A percentile compares a stretch with the other conserved stretches of the same genome.
Evolutionary conservation across 2,797 vertebrate genomes (phyloP).

Genomic region (Clamator glandarius): DNA sequence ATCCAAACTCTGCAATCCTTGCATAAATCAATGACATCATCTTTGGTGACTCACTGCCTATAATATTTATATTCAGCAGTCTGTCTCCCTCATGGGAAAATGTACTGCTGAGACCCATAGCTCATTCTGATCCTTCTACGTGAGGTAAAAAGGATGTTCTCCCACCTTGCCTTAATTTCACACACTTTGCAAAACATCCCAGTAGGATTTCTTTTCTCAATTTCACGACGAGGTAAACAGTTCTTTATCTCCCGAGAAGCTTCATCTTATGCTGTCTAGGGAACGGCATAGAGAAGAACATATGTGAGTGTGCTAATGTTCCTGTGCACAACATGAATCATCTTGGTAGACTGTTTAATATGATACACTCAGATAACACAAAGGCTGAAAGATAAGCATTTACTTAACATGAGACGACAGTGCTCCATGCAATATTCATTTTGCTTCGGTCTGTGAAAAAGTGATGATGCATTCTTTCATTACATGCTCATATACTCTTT

Average conservation of each 20-base stretch:
- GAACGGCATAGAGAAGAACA: constrained; percentile 14
- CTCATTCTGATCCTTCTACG: background rate
- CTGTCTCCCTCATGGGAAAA: background rate
- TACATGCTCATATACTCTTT: background rate
- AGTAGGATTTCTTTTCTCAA: constrained; percentile 68
- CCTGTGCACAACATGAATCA: background rate
- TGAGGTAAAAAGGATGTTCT: background rate
- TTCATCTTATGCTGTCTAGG: constrained; percentile 16
- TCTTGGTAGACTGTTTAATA: background rate
- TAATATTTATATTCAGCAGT: constrained; percentile 6
- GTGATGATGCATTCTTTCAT: constrained; percentile 22
- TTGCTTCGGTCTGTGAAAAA: background rate
- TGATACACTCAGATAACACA: background rate
- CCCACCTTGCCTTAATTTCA: constrained; percentile 77
- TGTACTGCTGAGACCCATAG: constrained; percentile 30
- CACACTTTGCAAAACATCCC: constrained; percentile 76
- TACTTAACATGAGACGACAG: constrained; percentile 24
- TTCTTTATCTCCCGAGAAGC: constrained; percentile 70
- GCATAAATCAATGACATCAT: constrained; percentile 40
- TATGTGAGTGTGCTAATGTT: background rate
- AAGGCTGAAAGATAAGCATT: constrained; percentile 28
- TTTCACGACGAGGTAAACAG: constrained; percentile 18
- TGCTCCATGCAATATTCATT: background rate
- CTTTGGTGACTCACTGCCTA: background rate
- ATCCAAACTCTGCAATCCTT: constrained; percentile 13